Evolutionary conservation across 1,140 invertebrate genomes (phyloP).

Genomic region (Panagrolaimus sp.): DNA sequence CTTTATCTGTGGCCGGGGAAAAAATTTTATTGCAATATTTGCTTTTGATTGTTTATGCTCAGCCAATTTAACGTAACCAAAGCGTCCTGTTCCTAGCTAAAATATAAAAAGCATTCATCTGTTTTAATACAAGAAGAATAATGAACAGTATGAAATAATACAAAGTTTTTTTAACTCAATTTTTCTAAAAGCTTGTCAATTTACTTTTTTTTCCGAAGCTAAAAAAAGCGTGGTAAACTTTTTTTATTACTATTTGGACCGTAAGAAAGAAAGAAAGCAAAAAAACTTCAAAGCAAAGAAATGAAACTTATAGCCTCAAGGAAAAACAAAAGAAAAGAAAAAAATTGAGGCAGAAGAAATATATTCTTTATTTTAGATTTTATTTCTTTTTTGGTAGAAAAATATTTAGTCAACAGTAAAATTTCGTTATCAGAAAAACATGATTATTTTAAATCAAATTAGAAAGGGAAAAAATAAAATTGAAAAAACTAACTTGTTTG

Average conservation of each 20-base stretch:
- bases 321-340: background rate
- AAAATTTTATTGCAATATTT: slow-evolving; percentile 51
- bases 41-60: slow-evolving; percentile 48
- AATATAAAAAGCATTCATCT: too few relatives aligned
- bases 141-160: background rate
- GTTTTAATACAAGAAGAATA: too few relatives aligned
- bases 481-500: slow-evolving; percentile 32
- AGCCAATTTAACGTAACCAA: slow-evolving; percentile 51
- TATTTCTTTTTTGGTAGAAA: background rate
- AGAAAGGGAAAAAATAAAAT: too few relatives aligned
- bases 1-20: slow-evolving; percentile 49
- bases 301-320: slow-evolving; percentile 1
- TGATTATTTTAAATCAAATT: too few relatives aligned
- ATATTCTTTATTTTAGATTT: background rate
- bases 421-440: background rate
- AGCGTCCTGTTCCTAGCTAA: slow-evolving; percentile 50
- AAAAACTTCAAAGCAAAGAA: slow-evolving; percentile 2
- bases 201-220: background rate
- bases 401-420: slow-evolving; percentile 4
- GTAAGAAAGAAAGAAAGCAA: background rate
- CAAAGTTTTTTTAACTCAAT: background rate
- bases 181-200: background rate
- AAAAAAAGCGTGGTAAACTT: slow-evolving; percentile 4
- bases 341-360: background rate
- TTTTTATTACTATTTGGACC: background rate